phyloP scores from a whole-genome alignment of 1,140 invertebrate genomes.

The Dendroctonus valens region DNA sequence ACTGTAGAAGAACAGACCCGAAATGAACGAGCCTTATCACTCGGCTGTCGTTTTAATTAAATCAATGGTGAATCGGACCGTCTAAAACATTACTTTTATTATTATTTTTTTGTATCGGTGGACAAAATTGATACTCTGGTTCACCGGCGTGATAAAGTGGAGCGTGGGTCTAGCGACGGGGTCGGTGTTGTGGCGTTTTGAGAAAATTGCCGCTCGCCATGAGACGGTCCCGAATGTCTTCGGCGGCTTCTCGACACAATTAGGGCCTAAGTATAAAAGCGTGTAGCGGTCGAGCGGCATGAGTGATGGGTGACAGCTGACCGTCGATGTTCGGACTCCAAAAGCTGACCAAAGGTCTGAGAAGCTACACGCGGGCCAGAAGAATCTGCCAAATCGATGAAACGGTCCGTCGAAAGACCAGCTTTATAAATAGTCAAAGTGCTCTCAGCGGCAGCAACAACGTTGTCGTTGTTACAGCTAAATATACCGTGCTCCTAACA shows the following conservation, averaged over 20 bases:
- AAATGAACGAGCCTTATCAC: conserved; percentile 18
- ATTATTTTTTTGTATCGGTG: conserved; percentile 18
- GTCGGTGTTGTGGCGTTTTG: background rate
- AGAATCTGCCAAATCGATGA: background rate
- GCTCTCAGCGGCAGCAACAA: background rate
- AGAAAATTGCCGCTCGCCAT: conserved; percentile 20
- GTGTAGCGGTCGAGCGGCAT: conserved; percentile 46
- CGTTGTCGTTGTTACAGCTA: background rate
- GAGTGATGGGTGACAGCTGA: conserved; percentile 51
- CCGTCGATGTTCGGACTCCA: conserved; percentile 36
- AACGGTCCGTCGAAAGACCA: too few species aligned
- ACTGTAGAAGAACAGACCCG: conserved; percentile 17
- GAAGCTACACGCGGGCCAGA: background rate
- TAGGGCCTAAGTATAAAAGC: conserved; percentile 50
- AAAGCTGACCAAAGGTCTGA: conserved; percentile 16
- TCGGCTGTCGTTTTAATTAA: conserved; percentile 32
- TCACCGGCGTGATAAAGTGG: conserved; percentile 8
- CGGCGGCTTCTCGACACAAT: conserved; percentile 48
- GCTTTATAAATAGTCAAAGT: too few species aligned
- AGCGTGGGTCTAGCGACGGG: background rate
- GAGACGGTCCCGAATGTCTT: conserved; percentile 4
- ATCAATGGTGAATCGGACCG: conserved; percentile 27
- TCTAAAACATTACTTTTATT: conserved; percentile 30
- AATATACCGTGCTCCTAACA: conserved; percentile 1
- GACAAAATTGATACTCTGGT: conserved; percentile 12